Base-by-base conservation (phyloP, 2,797 vertebrate species). In the Sternotherus odoratus region DNA sequence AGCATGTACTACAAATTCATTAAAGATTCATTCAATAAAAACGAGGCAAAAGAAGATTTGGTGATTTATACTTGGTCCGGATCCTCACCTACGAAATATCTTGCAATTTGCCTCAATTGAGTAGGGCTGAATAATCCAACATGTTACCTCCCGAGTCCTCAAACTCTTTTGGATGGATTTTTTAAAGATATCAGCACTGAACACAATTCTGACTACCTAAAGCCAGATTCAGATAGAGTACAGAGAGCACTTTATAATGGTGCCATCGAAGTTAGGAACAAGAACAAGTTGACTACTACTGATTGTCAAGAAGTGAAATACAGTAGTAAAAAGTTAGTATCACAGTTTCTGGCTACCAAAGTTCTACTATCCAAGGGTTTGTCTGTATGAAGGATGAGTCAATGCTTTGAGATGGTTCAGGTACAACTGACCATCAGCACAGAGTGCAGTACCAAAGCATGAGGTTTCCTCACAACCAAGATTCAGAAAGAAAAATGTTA, bases 1-100 rank as follows among this genome's bases (percentile, higher is more conserved):
- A 0, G 0, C 12, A 57, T 0, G 0, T 28, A 77, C 0, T 1
- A 21, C 12, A 57, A 23, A 33, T 9, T 1, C 0, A 30, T 26
- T 51, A 33, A 74, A 95, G 77, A 75, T 80, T n/a, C n/a, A n/a
- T n/a, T n/a, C n/a, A n/a, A n/a, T n/a, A n/a, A 85, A 87, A 39
- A 74, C 39, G 8, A 26, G 69, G 39, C 23, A 24, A 74, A 74
- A 46, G 69, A 24, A 46, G 21, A 43, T 72, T 43, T 72, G 36
- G 36, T 43, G 69, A 74, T 74, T 39, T 43, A 49, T 84, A 51
- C 39, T 17, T 21, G 87, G 43, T 16, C 56, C 0, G n/a, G 75
- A 56, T 89, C 85, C 89, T 39, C 54, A 69, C 2, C 4, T 21
- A 86, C 33, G 24, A 21, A 54, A 79, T 46, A 74, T 46, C 69